Evolutionary conservation across 2,797 vertebrate genomes (phyloP).

Genomic region (Brachyrhaphis roseni): DNA sequence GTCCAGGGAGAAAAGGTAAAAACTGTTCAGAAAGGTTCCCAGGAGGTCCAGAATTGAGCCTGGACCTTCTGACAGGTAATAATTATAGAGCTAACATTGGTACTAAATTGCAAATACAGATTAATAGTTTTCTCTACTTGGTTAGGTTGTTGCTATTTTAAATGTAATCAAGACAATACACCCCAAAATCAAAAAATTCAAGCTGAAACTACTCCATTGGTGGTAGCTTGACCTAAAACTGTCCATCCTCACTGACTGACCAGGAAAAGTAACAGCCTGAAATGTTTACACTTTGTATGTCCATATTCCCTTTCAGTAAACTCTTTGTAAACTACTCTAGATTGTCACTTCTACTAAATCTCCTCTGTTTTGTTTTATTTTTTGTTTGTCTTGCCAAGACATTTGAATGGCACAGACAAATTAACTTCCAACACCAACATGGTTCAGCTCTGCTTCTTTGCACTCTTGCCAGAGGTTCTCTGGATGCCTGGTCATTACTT

Average conservation of each 20-base stretch:
- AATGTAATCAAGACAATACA: background rate
- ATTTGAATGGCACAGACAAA: background rate
- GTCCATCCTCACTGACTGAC: background rate
- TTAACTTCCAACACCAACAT: background rate
- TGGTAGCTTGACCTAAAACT: background rate
- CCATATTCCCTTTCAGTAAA: background rate
- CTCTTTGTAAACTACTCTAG: background rate
- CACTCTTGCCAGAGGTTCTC: background rate
- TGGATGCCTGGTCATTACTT: background rate
- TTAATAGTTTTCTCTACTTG: background rate
- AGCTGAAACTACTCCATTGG: background rate
- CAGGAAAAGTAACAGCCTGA: background rate
- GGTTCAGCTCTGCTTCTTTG: background rate
- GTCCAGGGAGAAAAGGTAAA: background rate
- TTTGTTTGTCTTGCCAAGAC: background rate
- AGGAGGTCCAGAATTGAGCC: background rate
- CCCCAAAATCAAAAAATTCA: background rate
- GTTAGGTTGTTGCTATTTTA: background rate
- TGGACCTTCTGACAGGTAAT: background rate
- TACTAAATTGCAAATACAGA: background rate
- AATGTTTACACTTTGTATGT: background rate
- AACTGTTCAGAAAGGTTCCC: background rate
- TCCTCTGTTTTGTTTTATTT: background rate
- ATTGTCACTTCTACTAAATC: background rate
- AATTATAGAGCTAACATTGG: background rate